Base-by-base conservation (phyloP, 2,888 invertebrate genomes). In the Scelioninae gen. 2 region DNA sequence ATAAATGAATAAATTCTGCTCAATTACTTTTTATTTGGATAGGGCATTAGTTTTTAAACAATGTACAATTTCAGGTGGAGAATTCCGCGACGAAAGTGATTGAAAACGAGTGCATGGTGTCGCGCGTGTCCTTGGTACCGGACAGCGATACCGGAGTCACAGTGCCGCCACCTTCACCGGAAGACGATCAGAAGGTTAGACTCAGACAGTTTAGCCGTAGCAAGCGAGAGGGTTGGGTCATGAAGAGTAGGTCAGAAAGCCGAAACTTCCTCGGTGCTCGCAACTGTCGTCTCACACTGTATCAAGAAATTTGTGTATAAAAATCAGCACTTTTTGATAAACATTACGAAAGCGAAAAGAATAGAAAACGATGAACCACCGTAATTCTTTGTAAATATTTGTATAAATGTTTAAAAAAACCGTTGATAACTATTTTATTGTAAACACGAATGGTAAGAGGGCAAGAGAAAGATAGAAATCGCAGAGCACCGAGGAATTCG, bases 111-210 rank as follows among this genome's bases (percentile, higher is more conserved):
- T 37, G 45, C 28, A 46, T 28, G 18, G 53, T 76, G 25, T 76
- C 76, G 39, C 70, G 73, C 33, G 67, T 78, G 15, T 53, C 73
- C 39, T 63, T 77, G 43, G 45, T 70, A 58, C 39, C 65, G 28
- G 64, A 75, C 43, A 73, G 69, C 45, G 65, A 58, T 46, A 50
- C 48, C 10, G 70, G 63, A 57, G 63, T 65, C 33, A 70, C 57
- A 28, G 77, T 76, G 67, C 57, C 80, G 18, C 69, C 77, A 50
- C 73, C 80, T 48, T 76, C 73, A 16, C 65, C 78, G 61, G 76
- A 72, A 67, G 78, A 80, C 64, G 79, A 80, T 70, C 81, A 81
- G 80, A 83, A 83, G 83, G 83, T 83, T 83, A 83, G 83, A 79
- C 78, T 80, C 76, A 77, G 73, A 70, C 75, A 73, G 75, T 76